Base-by-base conservation (phyloP, 2,888 invertebrate genomes). In the Plemyria rubiginata region DNA sequence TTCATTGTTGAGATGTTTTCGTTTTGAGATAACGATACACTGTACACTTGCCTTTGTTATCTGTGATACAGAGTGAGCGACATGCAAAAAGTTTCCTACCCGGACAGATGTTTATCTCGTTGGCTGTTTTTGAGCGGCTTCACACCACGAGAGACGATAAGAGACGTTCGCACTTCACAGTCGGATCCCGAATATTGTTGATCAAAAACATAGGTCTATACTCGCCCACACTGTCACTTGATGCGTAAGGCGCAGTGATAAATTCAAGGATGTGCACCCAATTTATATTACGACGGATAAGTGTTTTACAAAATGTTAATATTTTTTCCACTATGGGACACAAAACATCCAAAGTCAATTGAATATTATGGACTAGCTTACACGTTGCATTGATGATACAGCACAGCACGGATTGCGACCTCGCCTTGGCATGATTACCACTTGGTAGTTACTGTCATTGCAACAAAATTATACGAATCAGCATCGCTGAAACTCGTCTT, bases 201-300 rank as follows among this genome's bases (percentile, higher is more conserved):
- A 55, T 62, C 62, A 52, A 62, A 60, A 52, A 65, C 48, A 56
- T 66, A 54, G 63, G 66, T 62, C 58, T 61, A 56, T 48, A 54
- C 52, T 29, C 64, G 61, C 60, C 68, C 70, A 65, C 64, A 61
- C 38, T 61, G 55, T 22, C 62, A 54, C 60, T 64, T 62, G 63
- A 56, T 60, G 61, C 62, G 63, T 60, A 64, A 62, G 65, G 54
- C 67, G 65, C 65, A 62, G 56, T 64, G 62, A 59, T 62, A 55
- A 49, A 54, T 40, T 40, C 62, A 68, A 71, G 60, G 58, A 70
- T 69, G 66, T 69, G 70, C 65, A 68, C 68, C 65, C 56, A 71
- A 69, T 69, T 53, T 22, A 62, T 65, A 66, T 67, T 67, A 65
- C 65, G 56, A 56, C 43, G 29, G 36, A 16, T 57, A 32, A 41